Base-by-base conservation (phyloP, 2,113 vertebrate genomes). In the Zapus hudsonius region DNA sequence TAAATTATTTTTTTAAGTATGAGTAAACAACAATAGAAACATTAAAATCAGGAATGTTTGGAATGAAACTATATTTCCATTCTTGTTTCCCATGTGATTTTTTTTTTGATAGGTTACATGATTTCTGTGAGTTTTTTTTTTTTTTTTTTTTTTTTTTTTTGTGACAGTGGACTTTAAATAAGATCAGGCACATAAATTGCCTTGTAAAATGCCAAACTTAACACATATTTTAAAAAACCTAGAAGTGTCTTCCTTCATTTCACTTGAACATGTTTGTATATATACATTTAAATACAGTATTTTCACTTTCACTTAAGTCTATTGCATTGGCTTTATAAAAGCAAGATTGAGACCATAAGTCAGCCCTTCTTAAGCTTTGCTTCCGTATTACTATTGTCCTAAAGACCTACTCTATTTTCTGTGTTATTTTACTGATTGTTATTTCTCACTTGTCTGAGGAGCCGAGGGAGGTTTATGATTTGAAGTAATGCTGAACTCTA, bases 371-470 rank as follows among this genome's bases (percentile, higher is more conserved):
- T 27, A 64, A 90, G 12, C 16, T 87, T 91, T 90, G 90, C 52
- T 67, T 55, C 57, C 40, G 17, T 29, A n/a, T 52, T 74, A 12
- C n/a, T 15, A 89, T 64, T 66, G 0, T 82, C 17, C 64, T 69
- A 36, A 84, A 17, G 38, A 91, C 11, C 9, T 3, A 79, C 47
- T 75, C 17, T 81, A n/a, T 82, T 89, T 87, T 66, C 33, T 70
- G 36, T 83, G 7, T 84, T 92, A 76, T 72, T 88, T 83, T 63
- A 52, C 52, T 75, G 63, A 64, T 44, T 81, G 7, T 42, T 92
- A 20, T 81, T 84, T 89, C 78, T 84, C 29, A 74, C 6, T 89
- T 78, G 27, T 82, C 74, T 88, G 70, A 94, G 36, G 23, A 79
- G 19, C 25, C 76, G 11, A 63, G 33, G n/a, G 36, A 82, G 61